Evolutionary conservation across 2,888 invertebrate species (phyloP).

Genomic region (Tachina lurida): DNA sequence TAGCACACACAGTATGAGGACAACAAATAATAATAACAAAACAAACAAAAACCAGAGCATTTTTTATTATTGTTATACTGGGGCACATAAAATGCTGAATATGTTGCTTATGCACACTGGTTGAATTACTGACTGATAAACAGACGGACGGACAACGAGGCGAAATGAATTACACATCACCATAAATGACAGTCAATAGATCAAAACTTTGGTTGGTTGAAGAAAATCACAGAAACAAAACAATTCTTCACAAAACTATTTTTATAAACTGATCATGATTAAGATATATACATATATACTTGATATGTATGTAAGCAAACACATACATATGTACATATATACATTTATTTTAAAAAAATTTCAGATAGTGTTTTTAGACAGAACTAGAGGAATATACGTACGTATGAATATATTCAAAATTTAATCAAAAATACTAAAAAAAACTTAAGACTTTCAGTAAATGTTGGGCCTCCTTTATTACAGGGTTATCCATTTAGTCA

Average conservation of each 20-base stretch:
- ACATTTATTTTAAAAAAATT: constrained; percentile 31
- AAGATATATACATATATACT: constrained; percentile 58
- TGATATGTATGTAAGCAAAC: background rate
- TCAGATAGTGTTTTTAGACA: constrained; percentile 27
- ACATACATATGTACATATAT: constrained; percentile 18
- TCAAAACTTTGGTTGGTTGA: constrained; percentile 43
- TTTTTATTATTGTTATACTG: constrained; percentile 16
- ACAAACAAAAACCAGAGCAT: constrained; percentile 28
- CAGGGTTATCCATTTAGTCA: no score
- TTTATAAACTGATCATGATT: constrained; percentile 63
- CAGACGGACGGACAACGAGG: constrained; percentile 38
- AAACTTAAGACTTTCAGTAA: background rate
- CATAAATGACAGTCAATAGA: constrained; percentile 70
- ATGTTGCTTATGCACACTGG: constrained; percentile 9
- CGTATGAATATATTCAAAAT: background rate
- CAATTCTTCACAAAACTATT: constrained; percentile 54
- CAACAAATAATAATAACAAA: constrained; percentile 16
- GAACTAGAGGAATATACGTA: no score
- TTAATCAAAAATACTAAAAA: background rate
- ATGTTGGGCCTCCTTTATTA: no score
- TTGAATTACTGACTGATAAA: constrained; percentile 31
- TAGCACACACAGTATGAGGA: constrained; percentile 39
- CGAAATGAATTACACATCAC: constrained; percentile 69
- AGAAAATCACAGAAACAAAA: constrained; percentile 34
- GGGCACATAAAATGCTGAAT: constrained; percentile 25